Conservation (phyloP, 2,797 vertebrate species). For the Sparidentex hasta region DNA sequence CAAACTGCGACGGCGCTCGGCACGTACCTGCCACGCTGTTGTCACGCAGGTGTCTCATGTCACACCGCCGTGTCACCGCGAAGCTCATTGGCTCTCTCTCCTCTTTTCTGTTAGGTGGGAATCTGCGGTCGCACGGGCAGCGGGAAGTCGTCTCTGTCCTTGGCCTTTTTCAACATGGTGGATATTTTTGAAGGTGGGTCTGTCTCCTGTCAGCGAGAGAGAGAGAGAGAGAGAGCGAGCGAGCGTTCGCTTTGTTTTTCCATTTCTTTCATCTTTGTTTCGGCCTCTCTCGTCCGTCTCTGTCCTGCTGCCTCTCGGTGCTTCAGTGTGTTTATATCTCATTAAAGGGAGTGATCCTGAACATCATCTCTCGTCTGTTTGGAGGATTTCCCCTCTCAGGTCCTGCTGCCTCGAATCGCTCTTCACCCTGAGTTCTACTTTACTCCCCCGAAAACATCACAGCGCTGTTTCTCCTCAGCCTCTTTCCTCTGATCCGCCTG, state of each 20-base stretch:
- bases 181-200: slow-evolving; percentile 97
- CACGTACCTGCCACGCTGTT: slow-evolving; percentile 20
- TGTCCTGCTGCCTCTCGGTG: not conserved
- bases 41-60: slow-evolving; percentile 60
- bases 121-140: slow-evolving; percentile 98
- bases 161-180: slow-evolving; percentile 99
- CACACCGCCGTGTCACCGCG: slow-evolving; percentile 46
- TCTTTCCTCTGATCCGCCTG: too few relatives aligned
- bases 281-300: not conserved
- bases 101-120: slow-evolving; percentile 89
- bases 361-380: not conserved
- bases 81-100: slow-evolving; percentile 2
- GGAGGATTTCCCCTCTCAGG: slow-evolving; percentile 5
- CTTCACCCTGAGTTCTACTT: not conserved
- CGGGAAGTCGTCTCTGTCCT: slow-evolving; percentile 95
- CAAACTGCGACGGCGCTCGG: slow-evolving; percentile 2
- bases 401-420: not conserved
- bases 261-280: slow-evolving; percentile 30
- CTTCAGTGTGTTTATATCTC: slow-evolving; percentile 27
- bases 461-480: not conserved
- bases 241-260: not conserved
- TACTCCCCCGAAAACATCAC: not conserved
- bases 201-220: slow-evolving; percentile 1
- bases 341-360: not conserved
- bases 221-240: not conserved